These are phyloP conservation scores for Perizoma flavofasciatum DNA, from an alignment of 2,888 invertebrate genomes.

Conservation along the genomic window DNA sequence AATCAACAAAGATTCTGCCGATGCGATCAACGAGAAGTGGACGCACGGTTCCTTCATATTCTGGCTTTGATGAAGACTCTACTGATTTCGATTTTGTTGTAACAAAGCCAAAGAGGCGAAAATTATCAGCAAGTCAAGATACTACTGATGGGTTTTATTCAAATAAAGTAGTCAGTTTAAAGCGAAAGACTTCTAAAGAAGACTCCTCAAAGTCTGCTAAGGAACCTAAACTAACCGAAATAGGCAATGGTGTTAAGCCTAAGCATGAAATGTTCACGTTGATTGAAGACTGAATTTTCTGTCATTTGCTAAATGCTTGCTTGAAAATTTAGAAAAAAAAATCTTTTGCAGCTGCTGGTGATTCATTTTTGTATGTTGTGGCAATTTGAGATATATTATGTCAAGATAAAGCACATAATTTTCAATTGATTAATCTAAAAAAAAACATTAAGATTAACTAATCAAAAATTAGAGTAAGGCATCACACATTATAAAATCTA, in stretches of 20 bases:
- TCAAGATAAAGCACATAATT: not conserved
- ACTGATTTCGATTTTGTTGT: slow-evolving; percentile 72
- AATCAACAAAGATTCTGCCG: slow-evolving; percentile 65
- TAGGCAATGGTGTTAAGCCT: slow-evolving; percentile 49
- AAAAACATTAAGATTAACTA: no score
- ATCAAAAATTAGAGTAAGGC: no score
- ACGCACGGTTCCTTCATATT: slow-evolving; percentile 70
- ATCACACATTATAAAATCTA: no score
- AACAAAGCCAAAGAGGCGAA: slow-evolving; percentile 70
- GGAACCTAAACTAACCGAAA: slow-evolving; percentile 56
- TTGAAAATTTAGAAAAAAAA: slow-evolving; percentile 1
- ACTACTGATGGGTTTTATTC: slow-evolving; percentile 55
- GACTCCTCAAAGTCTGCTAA: slow-evolving; percentile 62
- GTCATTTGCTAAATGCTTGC: slow-evolving; percentile 8
- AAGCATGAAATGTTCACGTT: slow-evolving; percentile 55
- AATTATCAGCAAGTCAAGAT: slow-evolving; percentile 62
- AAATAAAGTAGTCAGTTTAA: slow-evolving; percentile 68
- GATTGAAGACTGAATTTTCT: slow-evolving; percentile 61
- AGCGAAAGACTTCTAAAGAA: slow-evolving; percentile 70
- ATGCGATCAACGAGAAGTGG: slow-evolving; percentile 74
- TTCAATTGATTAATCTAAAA: no score
- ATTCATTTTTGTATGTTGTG: no score
- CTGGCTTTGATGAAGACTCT: slow-evolving; percentile 75
- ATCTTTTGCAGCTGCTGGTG: not conserved
- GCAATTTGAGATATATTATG: not conserved